Evolutionary conservation across 2,797 vertebrate genomes (phyloP).

Genomic region (Myoxocephalus aenaeus): DNA sequence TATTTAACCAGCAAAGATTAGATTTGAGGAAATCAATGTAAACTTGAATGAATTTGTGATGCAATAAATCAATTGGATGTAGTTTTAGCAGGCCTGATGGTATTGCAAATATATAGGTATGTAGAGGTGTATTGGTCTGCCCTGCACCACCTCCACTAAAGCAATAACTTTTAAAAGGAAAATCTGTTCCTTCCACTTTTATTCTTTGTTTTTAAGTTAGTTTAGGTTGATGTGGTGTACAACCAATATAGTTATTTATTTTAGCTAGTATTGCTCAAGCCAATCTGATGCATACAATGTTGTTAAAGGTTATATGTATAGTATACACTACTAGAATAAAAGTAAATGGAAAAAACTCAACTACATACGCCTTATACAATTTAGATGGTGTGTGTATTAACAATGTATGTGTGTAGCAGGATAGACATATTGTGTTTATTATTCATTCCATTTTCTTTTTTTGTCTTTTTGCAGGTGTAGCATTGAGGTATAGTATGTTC

Average conservation of each 20-base stretch:
- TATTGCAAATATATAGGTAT: not conserved
- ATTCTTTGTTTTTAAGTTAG: not conserved
- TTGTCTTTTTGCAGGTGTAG: not conserved
- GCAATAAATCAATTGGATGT: conserved; percentile 19
- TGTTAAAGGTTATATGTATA: not conserved
- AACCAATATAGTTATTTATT: not conserved
- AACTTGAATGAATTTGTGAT: conserved; percentile 37
- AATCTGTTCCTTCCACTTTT: not conserved
- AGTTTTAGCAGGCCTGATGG: conserved; percentile 7
- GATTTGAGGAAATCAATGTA: conserved; percentile 36
- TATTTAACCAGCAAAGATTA: conserved; percentile 30
- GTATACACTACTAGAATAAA: not conserved
- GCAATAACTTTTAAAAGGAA: conserved; percentile 29
- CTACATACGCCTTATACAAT: not conserved
- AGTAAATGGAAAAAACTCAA: not conserved
- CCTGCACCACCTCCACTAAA: conserved; percentile 21
- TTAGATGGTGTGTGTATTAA: not conserved
- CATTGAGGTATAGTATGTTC: not conserved
- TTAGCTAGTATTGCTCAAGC: not conserved
- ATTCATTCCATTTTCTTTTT: not conserved
- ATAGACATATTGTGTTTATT: not conserved
- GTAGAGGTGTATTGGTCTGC: not conserved
- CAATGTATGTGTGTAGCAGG: not conserved
- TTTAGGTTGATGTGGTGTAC: not conserved
- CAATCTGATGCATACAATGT: not conserved